Evolutionary conservation across 2,113 vertebrate species (phyloP).

Genomic region (Bos indicus): DNA sequence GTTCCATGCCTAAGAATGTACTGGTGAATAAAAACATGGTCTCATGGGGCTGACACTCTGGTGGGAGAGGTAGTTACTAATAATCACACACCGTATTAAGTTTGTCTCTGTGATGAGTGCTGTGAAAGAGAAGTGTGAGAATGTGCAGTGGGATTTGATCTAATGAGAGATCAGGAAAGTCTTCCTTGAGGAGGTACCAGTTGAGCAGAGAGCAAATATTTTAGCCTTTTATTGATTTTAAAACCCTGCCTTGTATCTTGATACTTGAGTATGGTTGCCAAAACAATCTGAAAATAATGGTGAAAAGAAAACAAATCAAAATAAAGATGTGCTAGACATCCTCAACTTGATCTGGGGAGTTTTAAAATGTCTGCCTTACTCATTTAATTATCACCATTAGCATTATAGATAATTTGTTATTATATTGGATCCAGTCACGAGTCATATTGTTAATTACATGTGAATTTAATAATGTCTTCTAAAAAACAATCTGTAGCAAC

Average conservation of each 20-base stretch:
- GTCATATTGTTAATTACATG: slow-evolving; percentile 33
- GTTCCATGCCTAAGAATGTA: not conserved
- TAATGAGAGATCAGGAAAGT: not conserved
- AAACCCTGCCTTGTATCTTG: not conserved
- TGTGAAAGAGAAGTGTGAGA: not conserved
- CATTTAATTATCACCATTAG: slow-evolving; percentile 23
- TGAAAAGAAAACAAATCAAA: slow-evolving; percentile 38
- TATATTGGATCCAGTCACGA: not conserved
- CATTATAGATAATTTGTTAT: not conserved
- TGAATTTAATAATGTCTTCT: slow-evolving; percentile 34
- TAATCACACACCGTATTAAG: not conserved
- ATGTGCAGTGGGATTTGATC: not conserved
- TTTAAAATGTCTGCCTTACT: not conserved
- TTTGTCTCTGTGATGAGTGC: not conserved
- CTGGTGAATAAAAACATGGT: not conserved
- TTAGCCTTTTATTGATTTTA: not conserved
- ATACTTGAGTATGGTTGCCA: not conserved
- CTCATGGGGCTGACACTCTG: not conserved
- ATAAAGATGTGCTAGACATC: not conserved
- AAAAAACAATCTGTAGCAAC: not conserved
- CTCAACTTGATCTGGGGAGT: not conserved
- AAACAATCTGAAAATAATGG: not conserved
- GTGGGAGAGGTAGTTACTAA: not conserved
- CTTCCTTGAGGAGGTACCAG: not conserved
- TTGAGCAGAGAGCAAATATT: not conserved